These are phyloP conservation scores for Argopecten irradians DNA, from an alignment of 1,140 invertebrate genomes.

Conservation along the genomic window DNA sequence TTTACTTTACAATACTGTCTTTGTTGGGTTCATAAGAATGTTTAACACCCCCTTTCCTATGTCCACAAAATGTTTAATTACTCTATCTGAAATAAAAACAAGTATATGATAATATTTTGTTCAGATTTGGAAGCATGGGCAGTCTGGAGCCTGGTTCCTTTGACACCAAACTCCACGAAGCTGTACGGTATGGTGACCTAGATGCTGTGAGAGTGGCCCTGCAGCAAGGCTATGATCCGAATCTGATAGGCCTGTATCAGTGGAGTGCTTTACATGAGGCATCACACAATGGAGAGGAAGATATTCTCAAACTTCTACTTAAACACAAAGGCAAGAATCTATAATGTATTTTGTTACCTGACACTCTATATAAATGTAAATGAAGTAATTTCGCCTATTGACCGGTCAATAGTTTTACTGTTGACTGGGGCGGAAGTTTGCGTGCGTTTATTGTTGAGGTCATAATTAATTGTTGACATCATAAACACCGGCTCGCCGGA, in stretches of 20 bases:
- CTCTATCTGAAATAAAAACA: no score
- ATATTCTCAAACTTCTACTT: constrained; percentile 65
- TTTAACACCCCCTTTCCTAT: no score
- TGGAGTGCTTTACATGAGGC: constrained; percentile 73
- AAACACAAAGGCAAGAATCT: constrained; percentile 60
- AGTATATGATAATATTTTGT: background rate
- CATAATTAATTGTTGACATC: background rate
- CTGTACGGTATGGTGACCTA: constrained; percentile 67
- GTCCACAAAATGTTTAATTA: no score
- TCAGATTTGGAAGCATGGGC: constrained; percentile 44
- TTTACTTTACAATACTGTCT: no score
- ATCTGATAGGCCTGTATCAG: constrained; percentile 69
- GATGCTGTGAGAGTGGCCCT: constrained; percentile 66
- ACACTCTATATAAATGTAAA: no score
- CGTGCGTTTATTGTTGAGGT: background rate
- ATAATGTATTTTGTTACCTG: background rate
- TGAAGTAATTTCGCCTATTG: no score
- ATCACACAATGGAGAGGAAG: constrained; percentile 66
- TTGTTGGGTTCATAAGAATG: no score
- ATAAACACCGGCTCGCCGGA: no score
- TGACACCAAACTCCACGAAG: constrained; percentile 65
- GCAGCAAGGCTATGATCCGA: constrained; percentile 65
- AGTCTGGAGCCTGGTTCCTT: constrained; percentile 54
- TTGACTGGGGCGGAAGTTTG: background rate
- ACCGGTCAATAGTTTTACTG: no score